Evolutionary conservation across 2,888 invertebrate genomes (phyloP).

Genomic region (Iselma pallidipennis): DNA sequence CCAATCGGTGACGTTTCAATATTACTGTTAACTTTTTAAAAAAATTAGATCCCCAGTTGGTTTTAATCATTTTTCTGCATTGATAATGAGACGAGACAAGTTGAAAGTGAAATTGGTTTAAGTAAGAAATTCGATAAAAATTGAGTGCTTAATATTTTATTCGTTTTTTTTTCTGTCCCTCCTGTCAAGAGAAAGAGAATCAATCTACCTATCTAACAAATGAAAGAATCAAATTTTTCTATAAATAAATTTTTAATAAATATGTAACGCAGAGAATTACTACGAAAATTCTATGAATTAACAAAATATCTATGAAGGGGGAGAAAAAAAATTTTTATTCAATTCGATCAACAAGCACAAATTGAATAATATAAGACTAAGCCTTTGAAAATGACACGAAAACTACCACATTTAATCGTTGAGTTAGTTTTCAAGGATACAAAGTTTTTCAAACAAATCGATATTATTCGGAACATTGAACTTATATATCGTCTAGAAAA

Average conservation of each 20-base stretch:
- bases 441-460: constrained; percentile 10
- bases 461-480: constrained; percentile 22
- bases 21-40: too few species aligned
- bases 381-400: constrained; percentile 9
- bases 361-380: not conserved
- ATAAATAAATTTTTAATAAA: constrained; percentile 6
- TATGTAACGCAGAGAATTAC: not conserved
- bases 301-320: too few species aligned
- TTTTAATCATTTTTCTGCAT: too few species aligned
- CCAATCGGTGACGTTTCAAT: too few species aligned
- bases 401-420: constrained; percentile 9
- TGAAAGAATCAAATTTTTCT: constrained; percentile 13
- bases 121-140: too few species aligned
- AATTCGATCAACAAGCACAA: not conserved
- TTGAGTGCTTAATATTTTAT: too few species aligned
- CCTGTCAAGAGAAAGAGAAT: not conserved
- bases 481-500: constrained; percentile 9
- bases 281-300: not conserved
- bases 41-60: too few species aligned
- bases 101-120: too few species aligned
- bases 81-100: too few species aligned
- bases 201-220: too few species aligned
- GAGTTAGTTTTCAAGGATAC: constrained; percentile 18
- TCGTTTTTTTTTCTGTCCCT: not conserved
- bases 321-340: not conserved